Evolutionary conservation across 2,113 vertebrate species (phyloP), one percentile per base, ranked within the genome.

Genomic region (Brachyhypopomus gauderio): DNA sequence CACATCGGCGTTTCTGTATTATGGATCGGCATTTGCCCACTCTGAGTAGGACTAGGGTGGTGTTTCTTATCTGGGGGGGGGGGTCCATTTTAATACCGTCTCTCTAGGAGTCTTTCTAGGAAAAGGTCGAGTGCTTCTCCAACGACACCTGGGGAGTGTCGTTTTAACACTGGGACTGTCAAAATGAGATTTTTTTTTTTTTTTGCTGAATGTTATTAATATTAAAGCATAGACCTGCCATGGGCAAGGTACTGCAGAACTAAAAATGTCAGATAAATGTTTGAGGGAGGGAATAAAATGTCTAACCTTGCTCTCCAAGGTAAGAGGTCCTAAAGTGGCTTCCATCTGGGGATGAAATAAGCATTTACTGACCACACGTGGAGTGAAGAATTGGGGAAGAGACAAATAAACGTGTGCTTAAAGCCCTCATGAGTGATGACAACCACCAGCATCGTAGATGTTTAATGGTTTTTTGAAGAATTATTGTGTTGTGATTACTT

Each of bases 151-250:
- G 22, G 71, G 64, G 72, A 79, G 58, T 30, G n/a, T 36, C 66
- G 45, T 75, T 79, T 73, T 22, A 71, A 45, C 38, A 20, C 11
- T 34, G 7, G 70, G 76, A 48, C 55, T 30, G n/a, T 34, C 75
- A 59, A 79, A 84, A 82, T 82, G 17, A 78, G 79, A 79, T 82
- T 84, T 81, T 83, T 79, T 30, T 83, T 79, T 30, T 19, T 71
- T 22, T 78, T 48, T 78, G 36, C 66, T 66, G 23, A 52, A 72
- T 45, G 52, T 38, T 80, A 78, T 86, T 79, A 86, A 73, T 84
- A 77, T 76, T 79, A 73, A 75, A 84, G 66, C 9, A 56, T 38
- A 77, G 45, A 34, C 64, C 59, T 72, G 58, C 56, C 75, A 41
- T 63, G 55, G 9, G 12, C 75, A 82, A 72, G 41, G 59, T n/a